Evolutionary conservation across 2,888 invertebrate species (phyloP).

Genomic region (Phasia obesa): DNA sequence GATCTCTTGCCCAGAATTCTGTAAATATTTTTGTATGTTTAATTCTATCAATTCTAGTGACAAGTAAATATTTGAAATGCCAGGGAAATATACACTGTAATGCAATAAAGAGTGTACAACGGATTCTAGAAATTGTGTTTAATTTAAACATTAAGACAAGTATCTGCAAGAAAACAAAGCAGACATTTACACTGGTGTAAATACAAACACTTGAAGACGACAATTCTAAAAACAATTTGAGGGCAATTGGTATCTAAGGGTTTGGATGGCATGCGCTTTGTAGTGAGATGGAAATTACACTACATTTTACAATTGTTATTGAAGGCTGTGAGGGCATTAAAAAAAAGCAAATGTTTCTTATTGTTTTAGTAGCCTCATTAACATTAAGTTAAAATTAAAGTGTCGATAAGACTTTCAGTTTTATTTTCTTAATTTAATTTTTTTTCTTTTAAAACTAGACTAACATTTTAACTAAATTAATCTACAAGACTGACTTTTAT

Average conservation of each 20-base stretch:
- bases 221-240: conserved; percentile 6
- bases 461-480: no score
- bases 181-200: no score
- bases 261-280: not conserved
- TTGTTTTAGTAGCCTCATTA: conserved; percentile 2
- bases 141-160: conserved; percentile 30
- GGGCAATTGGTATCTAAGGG: conserved; percentile 14
- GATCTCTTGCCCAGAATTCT: conserved; percentile 22
- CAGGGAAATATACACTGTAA: not conserved
- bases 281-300: no score
- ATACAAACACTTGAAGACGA: not conserved
- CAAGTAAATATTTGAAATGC: conserved; percentile 62
- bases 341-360: not conserved
- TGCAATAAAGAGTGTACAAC: not conserved
- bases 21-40: conserved; percentile 31
- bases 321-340: not conserved
- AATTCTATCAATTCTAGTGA: conserved; percentile 53
- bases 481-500: no score
- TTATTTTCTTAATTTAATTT: no score
- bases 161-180: not conserved
- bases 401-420: conserved; percentile 4
- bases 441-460: no score
- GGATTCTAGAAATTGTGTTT: conserved; percentile 24
- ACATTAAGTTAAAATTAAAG: conserved; percentile 6
- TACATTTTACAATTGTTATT: not conserved